Evolutionary conservation across 2,888 invertebrate genomes (phyloP).

Genomic region (Eupithecia abbreviata): DNA sequence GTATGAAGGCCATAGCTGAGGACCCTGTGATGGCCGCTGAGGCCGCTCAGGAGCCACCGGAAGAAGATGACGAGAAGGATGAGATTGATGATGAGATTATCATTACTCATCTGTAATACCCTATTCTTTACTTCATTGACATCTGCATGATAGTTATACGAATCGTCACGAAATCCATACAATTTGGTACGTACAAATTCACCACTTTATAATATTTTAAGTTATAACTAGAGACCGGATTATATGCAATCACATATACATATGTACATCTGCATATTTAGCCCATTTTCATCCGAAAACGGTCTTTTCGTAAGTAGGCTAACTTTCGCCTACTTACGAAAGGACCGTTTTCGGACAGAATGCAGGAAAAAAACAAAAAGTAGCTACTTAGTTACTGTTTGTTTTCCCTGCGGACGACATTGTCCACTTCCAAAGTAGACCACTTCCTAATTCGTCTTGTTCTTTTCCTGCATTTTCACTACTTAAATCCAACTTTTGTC

Average conservation of each 20-base stretch:
- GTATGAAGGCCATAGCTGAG: constrained; percentile 89
- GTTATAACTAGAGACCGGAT: constrained; percentile 41
- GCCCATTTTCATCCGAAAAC: too few relatives aligned
- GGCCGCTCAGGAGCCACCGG: constrained; percentile 87
- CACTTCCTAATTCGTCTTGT: too few relatives aligned
- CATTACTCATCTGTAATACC: constrained; percentile 89
- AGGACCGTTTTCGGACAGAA: too few relatives aligned
- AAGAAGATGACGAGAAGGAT: constrained; percentile 94
- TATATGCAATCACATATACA: background rate
- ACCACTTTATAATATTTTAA: constrained; percentile 37
- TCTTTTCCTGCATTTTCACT: too few relatives aligned
- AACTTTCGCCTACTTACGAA: too few relatives aligned
- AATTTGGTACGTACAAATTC: constrained; percentile 49
- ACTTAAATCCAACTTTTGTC: too few relatives aligned
- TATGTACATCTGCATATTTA: too few relatives aligned
- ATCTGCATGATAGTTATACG: background rate
- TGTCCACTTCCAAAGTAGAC: too few relatives aligned
- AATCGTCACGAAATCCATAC: constrained; percentile 44
- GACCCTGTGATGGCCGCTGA: constrained; percentile 85
- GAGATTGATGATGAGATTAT: constrained; percentile 95
- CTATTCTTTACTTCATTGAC: constrained; percentile 36
- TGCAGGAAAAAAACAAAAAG: too few relatives aligned
- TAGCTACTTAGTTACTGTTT: too few relatives aligned
- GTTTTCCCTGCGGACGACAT: too few relatives aligned
- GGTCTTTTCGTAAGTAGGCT: too few relatives aligned